Conservation (phyloP, 2,888 invertebrate genomes). For the Aethes cnicana region DNA sequence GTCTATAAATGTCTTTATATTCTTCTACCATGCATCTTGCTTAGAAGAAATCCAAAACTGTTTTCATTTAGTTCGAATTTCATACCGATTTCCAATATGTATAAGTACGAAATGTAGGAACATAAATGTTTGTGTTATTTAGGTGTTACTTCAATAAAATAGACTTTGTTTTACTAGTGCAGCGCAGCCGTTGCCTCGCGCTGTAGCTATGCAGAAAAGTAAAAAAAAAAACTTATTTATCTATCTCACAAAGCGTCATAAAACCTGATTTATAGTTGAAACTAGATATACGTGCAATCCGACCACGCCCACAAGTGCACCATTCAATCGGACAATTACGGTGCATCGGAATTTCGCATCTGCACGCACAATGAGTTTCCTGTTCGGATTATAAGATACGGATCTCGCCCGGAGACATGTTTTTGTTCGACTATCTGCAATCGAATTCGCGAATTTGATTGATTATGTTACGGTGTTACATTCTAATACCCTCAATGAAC, state of each 20-base stretch:
- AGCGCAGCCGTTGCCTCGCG: slow-evolving; percentile 1
- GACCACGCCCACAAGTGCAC: slow-evolving; percentile 72
- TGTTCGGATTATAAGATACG: slow-evolving; percentile 78
- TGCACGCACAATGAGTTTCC: slow-evolving; percentile 75
- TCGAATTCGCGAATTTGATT: slow-evolving; percentile 45
- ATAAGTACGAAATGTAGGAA: too few species aligned
- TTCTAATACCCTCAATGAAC: slow-evolving; percentile 32
- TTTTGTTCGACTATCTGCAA: slow-evolving; percentile 58
- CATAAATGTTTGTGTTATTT: too few species aligned
- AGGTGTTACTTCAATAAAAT: too few species aligned
- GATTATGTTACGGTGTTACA: slow-evolving; percentile 39
- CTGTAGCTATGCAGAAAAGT: background rate
- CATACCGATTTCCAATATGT: too few species aligned
- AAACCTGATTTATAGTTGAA: slow-evolving; percentile 50
- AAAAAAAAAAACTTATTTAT: slow-evolving; percentile 30
- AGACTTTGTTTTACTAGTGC: too few species aligned
- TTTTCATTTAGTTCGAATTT: background rate
- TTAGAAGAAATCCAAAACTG: background rate
- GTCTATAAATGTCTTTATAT: background rate
- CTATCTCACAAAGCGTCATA: slow-evolving; percentile 38
- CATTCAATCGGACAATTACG: slow-evolving; percentile 50
- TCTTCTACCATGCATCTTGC: background rate
- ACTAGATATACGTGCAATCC: slow-evolving; percentile 58
- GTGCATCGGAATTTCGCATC: slow-evolving; percentile 76
- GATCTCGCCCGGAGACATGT: slow-evolving; percentile 67